Evolutionary conservation across 2,888 invertebrate species (phyloP), one percentile per base, ranked within the genome.

Genomic region (Nineta flava): DNA sequence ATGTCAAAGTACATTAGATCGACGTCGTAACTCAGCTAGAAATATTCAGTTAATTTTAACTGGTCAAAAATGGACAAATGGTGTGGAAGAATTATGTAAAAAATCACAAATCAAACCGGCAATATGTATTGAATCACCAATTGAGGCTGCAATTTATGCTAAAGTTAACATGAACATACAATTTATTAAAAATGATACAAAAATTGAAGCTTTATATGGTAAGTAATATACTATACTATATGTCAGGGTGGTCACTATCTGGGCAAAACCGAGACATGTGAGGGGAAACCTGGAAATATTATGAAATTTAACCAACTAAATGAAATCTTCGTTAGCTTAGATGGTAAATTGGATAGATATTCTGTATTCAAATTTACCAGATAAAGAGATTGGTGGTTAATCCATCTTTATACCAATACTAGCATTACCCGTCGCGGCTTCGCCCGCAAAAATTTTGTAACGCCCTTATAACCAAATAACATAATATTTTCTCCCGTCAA

Each of bases 121-220:
- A n/a, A 40, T 48, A 13, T 32, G 31, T 41, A 48, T 48, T 15
- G 17, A 31, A 15, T 17, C 40, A 13, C 41, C n/a, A 9, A 38
- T 48, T 19, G 48, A 48, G 41, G 48, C 48, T 19, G 48, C 48
- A 9, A 16, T 48, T 40, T 48, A 48, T 48, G 19, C 40, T 5
- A 38, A 41, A 41, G 41, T 41, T 26, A 48, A 48, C 13, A 48
- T 48, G 13, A 15, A 38, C 17, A 26, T 48, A 13, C 48, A 48
- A 34, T 48, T 48, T 26, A 15, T 48, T 21, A 31, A 41, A 40
- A n/a, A n/a, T 16, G 15, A 48, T 19, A 13, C 17, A 19, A 48
- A 48, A 48, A 38, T 41, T 2, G 17, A 38, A 40, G 13, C n/a
- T 10, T 10, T 48, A 10, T 26, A 17, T n/a, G 48, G 48, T 48